phyloP scores from a whole-genome alignment of 2,113 vertebrate genomes.

The Petromus typicus region DNA sequence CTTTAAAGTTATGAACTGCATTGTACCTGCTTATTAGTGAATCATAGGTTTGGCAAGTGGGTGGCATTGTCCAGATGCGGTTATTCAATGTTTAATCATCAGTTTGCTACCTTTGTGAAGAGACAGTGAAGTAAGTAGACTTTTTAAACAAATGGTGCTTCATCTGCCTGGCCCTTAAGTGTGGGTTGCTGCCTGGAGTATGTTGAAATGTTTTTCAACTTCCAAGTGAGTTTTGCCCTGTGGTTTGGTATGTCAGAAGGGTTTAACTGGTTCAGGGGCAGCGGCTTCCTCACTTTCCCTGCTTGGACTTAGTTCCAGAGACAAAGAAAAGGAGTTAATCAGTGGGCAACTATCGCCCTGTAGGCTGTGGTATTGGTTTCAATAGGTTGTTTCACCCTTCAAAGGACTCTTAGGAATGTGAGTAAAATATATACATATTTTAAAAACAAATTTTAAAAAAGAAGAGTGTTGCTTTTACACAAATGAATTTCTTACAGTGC shows the following conservation, averaged over 20 bases:
- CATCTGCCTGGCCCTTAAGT: constrained; percentile 4
- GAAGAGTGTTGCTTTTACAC: neutral
- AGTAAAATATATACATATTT: neutral
- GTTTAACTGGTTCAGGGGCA: constrained; percentile 45
- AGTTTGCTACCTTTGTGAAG: constrained; percentile 65
- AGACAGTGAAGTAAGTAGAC: constrained; percentile 62
- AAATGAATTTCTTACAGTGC: neutral
- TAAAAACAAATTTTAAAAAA: neutral
- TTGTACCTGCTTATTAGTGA: constrained; percentile 76
- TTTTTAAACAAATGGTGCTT: constrained; percentile 66
- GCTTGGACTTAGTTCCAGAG: constrained; percentile 43
- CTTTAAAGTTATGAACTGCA: constrained; percentile 66
- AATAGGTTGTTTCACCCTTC: neutral
- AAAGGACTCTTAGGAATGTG: neutral
- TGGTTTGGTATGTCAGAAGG: neutral
- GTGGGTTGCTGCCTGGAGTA: constrained; percentile 32
- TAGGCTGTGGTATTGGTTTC: neutral
- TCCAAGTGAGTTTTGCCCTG: constrained; percentile 51
- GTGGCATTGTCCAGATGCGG: constrained; percentile 62
- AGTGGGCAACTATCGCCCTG: neutral
- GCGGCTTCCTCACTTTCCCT: constrained; percentile 63
- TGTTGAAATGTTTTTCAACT: constrained; percentile 63
- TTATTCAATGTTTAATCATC: constrained; percentile 64
- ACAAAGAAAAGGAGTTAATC: constrained; percentile 57
- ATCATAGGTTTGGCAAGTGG: constrained; percentile 70